Evolutionary conservation across 2,888 invertebrate genomes (phyloP).

Genomic region (Acholoe squamosa): DNA sequence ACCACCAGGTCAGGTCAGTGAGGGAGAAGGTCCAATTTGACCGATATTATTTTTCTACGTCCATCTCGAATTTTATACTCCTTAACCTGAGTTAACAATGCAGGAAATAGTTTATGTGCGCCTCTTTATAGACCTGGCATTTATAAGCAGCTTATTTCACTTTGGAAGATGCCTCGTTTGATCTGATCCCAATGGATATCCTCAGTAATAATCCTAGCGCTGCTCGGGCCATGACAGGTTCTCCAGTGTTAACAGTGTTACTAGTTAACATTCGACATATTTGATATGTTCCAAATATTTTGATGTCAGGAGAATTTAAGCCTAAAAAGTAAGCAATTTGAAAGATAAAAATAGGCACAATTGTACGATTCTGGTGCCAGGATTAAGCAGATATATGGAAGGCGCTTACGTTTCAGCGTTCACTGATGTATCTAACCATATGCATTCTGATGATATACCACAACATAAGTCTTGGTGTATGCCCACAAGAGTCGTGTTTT

Average conservation of each 20-base stretch:
- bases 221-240: background rate
- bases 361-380: background rate
- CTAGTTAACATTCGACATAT: background rate
- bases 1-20: background rate
- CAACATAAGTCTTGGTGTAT: background rate
- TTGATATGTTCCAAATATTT: no score
- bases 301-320: no score
- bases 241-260: conserved; percentile 5
- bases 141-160: background rate
- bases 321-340: no score
- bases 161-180: background rate
- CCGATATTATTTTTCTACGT: conserved; percentile 19
- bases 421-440: background rate
- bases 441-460: background rate
- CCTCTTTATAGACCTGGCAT: background rate
- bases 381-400: background rate
- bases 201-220: background rate
- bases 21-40: background rate
- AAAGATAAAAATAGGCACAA: background rate
- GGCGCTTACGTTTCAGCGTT: background rate
- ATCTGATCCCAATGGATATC: conserved; percentile 1
- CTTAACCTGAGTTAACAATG: conserved; percentile 3
- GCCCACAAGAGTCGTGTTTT: conserved; percentile 24
- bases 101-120: background rate
- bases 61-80: conserved; percentile 33